These are phyloP conservation scores for Gopherus flavomarginatus DNA, from an alignment of 2,113 vertebrate species.

Conservation along the genomic window DNA sequence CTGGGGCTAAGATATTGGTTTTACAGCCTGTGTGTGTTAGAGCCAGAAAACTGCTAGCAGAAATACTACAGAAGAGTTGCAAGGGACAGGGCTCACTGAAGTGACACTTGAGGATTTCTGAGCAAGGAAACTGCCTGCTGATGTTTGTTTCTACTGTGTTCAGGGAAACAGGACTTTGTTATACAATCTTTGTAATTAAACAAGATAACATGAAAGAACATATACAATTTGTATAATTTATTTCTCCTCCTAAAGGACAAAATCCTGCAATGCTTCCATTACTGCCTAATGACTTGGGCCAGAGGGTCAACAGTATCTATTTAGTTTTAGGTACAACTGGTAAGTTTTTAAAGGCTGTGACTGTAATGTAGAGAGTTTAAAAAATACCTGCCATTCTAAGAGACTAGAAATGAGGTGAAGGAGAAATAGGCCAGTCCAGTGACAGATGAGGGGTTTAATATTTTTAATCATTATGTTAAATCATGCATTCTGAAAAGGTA, in stretches of 20 bases:
- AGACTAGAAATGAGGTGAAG: too few relatives aligned
- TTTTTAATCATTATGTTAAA: too few relatives aligned
- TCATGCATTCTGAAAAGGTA: too few relatives aligned
- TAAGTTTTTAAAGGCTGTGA: neutral
- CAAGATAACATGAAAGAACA: neutral
- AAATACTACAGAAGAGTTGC: neutral
- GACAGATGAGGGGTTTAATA: too few relatives aligned
- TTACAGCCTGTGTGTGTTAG: neutral
- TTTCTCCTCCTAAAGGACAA: neutral
- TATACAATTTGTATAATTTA: neutral
- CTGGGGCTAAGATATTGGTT: rapidly evolving
- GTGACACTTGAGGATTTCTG: neutral
- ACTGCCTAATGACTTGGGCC: neutral
- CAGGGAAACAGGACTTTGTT: neutral
- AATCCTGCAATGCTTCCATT: neutral
- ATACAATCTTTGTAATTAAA: neutral
- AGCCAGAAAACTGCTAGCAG: neutral
- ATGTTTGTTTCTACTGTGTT: neutral
- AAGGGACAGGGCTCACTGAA: neutral
- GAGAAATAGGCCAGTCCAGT: too few relatives aligned
- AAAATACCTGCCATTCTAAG: too few relatives aligned
- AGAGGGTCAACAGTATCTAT: neutral
- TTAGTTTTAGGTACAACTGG: neutral
- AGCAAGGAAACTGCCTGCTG: neutral
- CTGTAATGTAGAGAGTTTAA: neutral